Percentiles rank a stretch among this genome's conserved stretches.
These are phyloP conservation scores for Poecilia velifera DNA, from an alignment of 2,797 vertebrate genomes.

Conservation along the genomic window DNA sequence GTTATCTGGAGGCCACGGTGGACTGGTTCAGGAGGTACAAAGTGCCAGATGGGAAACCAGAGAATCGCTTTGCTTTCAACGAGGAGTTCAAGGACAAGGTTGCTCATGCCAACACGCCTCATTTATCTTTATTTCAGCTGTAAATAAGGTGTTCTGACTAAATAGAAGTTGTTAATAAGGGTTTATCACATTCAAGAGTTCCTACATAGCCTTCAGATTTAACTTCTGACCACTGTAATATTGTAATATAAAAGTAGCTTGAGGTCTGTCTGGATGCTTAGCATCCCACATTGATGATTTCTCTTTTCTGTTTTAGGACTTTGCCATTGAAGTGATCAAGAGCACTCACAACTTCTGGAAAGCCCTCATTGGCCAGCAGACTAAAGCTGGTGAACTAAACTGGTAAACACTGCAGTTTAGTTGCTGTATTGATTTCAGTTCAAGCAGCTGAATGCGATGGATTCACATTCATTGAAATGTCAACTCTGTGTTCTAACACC, in stretches of 20 bases:
- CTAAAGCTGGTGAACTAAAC: slow-evolving; percentile 84
- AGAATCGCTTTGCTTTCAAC: slow-evolving; percentile 95
- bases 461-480: neutral
- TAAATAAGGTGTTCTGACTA: neutral
- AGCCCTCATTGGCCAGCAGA: slow-evolving; percentile 85
- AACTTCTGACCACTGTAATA: too few relatives aligned
- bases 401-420: slow-evolving; percentile 81
- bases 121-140: neutral
- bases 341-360: slow-evolving; percentile 91
- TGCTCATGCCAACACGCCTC: slow-evolving; percentile 1
- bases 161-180: neutral
- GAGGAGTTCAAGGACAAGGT: slow-evolving; percentile 97
- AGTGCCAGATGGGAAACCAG: slow-evolving; percentile 96
- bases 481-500: neutral
- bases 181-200: neutral
- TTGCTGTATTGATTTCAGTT: neutral
- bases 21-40: slow-evolving; percentile 98
- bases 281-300: neutral
- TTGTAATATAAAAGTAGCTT: too few relatives aligned
- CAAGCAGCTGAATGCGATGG: neutral
- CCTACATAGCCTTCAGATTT: neutral
- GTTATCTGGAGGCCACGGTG: slow-evolving; percentile 92
- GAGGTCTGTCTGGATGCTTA: neutral
- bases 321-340: slow-evolving; percentile 89
- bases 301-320: slow-evolving; percentile 80